Evolutionary conservation across 2,797 vertebrate species (phyloP).

Genomic region (Scleropages formosus): DNA sequence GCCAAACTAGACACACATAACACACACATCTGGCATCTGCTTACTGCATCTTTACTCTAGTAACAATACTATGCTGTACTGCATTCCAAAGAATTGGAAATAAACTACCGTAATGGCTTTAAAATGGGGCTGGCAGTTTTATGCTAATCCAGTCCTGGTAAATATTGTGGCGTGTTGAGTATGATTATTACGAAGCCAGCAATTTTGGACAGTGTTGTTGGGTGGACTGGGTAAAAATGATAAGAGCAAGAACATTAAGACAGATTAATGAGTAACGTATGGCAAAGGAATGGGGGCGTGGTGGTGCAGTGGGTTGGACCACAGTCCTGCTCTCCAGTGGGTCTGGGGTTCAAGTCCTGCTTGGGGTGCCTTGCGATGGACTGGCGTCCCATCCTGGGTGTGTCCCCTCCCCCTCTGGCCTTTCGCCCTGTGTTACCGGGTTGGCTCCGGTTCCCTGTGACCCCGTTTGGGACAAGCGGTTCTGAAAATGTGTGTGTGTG

Average conservation of each 20-base stretch:
- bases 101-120: conserved; percentile 12
- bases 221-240: conserved; percentile 42
- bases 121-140: conserved; percentile 2
- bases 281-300: no score
- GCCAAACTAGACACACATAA: no score
- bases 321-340: no score
- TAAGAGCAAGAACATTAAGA: conserved; percentile 59
- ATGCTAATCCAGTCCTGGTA: conserved; percentile 37
- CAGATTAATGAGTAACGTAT: conserved; percentile 57
- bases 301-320: no score
- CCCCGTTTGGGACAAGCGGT: no score
- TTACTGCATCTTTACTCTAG: background rate
- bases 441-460: no score
- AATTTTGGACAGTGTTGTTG: background rate
- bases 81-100: background rate
- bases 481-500: no score
- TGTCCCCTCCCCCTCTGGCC: no score
- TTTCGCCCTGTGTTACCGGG: no score
- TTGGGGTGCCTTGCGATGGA: no score
- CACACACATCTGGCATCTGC: background rate
- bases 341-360: no score
- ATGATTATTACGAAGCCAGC: conserved; percentile 54
- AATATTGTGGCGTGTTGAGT: conserved; percentile 53
- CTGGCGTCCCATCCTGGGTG: no score
- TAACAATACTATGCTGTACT: background rate